These are phyloP conservation scores for Morus bassanus DNA, from an alignment of 2,797 vertebrate genomes.

Conservation along the genomic window DNA sequence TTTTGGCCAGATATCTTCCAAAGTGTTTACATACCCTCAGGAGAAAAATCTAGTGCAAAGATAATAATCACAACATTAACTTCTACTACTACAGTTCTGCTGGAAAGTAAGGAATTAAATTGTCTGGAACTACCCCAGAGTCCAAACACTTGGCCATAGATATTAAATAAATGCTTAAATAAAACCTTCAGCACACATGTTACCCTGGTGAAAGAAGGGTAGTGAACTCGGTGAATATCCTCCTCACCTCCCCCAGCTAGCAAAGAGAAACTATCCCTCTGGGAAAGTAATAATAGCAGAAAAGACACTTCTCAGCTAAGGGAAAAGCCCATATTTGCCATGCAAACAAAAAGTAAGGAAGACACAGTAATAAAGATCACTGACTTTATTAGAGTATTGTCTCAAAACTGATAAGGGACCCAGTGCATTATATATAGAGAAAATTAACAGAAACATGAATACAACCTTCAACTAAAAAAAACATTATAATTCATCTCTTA, in stretches of 20 bases:
- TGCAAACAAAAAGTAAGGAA: not conserved
- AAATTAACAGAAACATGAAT: not conserved
- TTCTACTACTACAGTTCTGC: not conserved
- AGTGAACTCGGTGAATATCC: not conserved
- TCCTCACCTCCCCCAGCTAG: not conserved
- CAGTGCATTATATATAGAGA: not conserved
- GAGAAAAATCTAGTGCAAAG: not conserved
- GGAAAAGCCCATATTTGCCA: not conserved
- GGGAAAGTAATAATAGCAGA: not conserved
- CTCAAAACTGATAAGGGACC: not conserved
- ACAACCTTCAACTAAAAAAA: not conserved
- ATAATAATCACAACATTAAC: not conserved
- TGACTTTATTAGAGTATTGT: not conserved
- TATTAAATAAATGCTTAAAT: not conserved
- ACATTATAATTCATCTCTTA: not conserved
- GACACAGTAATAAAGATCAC: not conserved
- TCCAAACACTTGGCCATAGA: not conserved
- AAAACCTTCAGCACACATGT: not conserved
- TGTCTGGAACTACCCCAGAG: not conserved
- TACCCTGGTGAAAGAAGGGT: not conserved
- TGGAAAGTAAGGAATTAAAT: not conserved
- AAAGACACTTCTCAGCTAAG: not conserved
- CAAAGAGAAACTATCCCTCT: not conserved
- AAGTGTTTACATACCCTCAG: not conserved
- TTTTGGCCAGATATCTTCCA: not conserved